These are phyloP conservation scores for Cyclura pinguis DNA, from an alignment of 2,797 vertebrate species.

Conservation along the genomic window DNA sequence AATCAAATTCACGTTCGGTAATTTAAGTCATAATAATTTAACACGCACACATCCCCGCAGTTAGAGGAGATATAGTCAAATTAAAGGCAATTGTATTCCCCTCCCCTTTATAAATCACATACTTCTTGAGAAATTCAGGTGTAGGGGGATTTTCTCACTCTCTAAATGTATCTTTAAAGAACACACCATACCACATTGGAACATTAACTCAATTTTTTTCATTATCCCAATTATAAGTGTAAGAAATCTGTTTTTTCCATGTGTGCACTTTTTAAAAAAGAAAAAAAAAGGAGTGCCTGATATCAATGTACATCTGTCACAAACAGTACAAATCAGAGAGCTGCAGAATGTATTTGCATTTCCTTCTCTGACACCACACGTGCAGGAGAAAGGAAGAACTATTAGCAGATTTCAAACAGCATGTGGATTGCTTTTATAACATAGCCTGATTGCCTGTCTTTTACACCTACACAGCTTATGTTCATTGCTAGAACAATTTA, in stretches of 20 bases:
- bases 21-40: not conserved
- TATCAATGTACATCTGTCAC: slow-evolving; percentile 67
- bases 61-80: not conserved
- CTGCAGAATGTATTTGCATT: slow-evolving; percentile 58
- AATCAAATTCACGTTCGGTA: not conserved
- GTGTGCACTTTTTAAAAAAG: slow-evolving; percentile 32
- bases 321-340: slow-evolving; percentile 47
- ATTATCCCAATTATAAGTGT: slow-evolving; percentile 68
- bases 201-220: slow-evolving; percentile 58
- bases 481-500: slow-evolving; percentile 65
- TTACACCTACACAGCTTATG: slow-evolving; percentile 78
- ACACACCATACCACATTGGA: slow-evolving; percentile 43
- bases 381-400: slow-evolving; percentile 62
- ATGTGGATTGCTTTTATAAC: slow-evolving; percentile 70
- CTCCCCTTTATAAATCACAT: slow-evolving; percentile 29
- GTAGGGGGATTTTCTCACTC: not conserved
- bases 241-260: slow-evolving; percentile 52
- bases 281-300: not conserved
- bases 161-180: slow-evolving; percentile 42
- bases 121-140: slow-evolving; percentile 46
- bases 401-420: slow-evolving; percentile 68
- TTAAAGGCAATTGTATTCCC: not conserved
- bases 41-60: too few species aligned
- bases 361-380: slow-evolving; percentile 51
- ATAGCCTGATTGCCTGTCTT: slow-evolving; percentile 67